Evolutionary conservation across 2,797 vertebrate genomes (phyloP).

Genomic region (Manis javanica): DNA sequence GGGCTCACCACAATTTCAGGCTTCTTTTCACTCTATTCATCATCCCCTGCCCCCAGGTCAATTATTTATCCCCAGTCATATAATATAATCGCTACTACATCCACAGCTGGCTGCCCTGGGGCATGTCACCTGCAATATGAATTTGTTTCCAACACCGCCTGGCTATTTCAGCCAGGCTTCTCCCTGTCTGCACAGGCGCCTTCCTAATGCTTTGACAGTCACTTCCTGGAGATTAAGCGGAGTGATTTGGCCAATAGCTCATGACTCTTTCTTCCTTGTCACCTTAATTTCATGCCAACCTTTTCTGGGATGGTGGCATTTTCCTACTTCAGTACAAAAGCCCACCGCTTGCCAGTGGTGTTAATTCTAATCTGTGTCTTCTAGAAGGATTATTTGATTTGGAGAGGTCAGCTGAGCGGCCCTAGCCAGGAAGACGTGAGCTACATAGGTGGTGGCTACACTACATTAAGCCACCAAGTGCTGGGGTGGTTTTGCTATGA

Average conservation of each 20-base stretch:
- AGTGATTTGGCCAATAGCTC: not conserved
- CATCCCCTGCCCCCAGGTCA: not conserved
- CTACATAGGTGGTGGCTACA: rapidly evolving
- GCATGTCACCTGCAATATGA: not conserved
- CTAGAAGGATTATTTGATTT: not conserved
- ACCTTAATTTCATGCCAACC: slow-evolving; percentile 46
- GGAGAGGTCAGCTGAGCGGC: not conserved
- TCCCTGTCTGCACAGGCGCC: not conserved
- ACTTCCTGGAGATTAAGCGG: slow-evolving; percentile 39
- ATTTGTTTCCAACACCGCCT: not conserved
- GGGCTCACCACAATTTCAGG: not conserved
- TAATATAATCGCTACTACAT: rapidly evolving
- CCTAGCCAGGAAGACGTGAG: not conserved
- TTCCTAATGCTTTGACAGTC: not conserved
- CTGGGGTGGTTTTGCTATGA: not conserved
- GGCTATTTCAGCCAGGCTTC: rapidly evolving
- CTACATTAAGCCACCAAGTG: rapidly evolving
- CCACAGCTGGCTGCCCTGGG: rapidly evolving
- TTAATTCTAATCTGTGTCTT: not conserved
- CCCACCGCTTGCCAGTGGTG: not conserved
- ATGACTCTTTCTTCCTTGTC: slow-evolving; percentile 10
- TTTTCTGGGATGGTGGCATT: not conserved
- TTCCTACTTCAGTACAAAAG: not conserved
- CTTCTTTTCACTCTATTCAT: not conserved
- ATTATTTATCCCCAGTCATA: rapidly evolving